Evolutionary conservation across 2,888 invertebrate species (phyloP).

Genomic region (Dichetophora obliterata): DNA sequence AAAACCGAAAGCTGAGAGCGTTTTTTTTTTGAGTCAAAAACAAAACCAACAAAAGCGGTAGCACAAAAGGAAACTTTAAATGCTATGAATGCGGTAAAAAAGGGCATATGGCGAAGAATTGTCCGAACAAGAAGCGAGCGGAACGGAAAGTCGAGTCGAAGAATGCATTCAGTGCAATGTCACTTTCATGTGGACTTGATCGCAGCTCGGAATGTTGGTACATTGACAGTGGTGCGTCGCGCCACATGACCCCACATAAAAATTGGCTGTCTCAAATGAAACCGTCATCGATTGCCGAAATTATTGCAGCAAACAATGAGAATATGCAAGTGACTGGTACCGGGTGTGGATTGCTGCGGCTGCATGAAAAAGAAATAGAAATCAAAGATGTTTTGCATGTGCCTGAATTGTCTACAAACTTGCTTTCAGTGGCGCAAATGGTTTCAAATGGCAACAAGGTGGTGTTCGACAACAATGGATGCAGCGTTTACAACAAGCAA

Average conservation of each 20-base stretch:
- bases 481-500: no score
- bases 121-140: conserved; percentile 18
- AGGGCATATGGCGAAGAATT: conserved; percentile 26
- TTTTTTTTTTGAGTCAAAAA: neutral
- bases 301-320: no score
- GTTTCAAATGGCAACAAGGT: no score
- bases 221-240: conserved; percentile 31
- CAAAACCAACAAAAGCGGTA: neutral
- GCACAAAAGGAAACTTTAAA: neutral
- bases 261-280: no score
- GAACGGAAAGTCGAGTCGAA: neutral
- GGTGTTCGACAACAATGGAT: no score
- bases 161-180: conserved; percentile 7
- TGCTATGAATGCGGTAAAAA: conserved; percentile 34
- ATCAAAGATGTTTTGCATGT: no score
- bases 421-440: no score
- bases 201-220: conserved; percentile 10
- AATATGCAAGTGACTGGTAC: no score
- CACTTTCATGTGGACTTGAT: neutral
- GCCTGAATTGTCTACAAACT: no score
- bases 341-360: no score
- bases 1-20: neutral
- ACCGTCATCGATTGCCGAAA: no score
- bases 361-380: no score
- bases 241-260: conserved; percentile 36